These are phyloP conservation scores for Muraenolepis orangiensis DNA, from an alignment of 2,797 vertebrate genomes.

Conservation along the genomic window DNA sequence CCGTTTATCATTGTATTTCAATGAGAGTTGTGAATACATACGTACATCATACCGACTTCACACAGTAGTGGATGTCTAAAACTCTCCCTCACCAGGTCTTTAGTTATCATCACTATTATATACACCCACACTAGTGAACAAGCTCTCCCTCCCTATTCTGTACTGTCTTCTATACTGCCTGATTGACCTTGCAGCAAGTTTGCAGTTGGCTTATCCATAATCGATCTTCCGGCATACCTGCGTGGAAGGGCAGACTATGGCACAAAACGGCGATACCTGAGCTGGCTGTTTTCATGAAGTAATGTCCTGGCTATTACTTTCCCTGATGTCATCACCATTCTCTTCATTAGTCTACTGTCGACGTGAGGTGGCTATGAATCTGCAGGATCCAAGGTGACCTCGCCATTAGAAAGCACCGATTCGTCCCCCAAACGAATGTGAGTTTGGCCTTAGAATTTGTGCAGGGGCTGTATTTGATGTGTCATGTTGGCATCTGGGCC, in stretches of 20 bases:
- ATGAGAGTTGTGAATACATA: neutral
- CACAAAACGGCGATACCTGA: conserved; percentile 1
- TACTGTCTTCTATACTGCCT: neutral
- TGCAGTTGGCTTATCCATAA: neutral
- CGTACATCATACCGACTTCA: neutral
- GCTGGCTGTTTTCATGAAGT: conserved; percentile 18
- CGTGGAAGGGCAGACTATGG: neutral
- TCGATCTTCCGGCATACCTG: neutral
- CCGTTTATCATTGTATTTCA: neutral
- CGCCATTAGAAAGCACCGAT: conserved; percentile 26
- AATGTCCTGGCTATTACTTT: conserved; percentile 22
- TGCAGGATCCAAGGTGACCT: conserved; percentile 28
- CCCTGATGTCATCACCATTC: conserved; percentile 31
- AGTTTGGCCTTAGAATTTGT: neutral
- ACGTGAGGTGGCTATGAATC: conserved; percentile 10
- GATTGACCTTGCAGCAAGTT: neutral
- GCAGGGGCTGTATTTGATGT: neutral
- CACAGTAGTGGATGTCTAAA: neutral
- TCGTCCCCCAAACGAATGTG: conserved; percentile 18
- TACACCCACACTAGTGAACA: neutral
- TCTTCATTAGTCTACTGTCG: conserved; percentile 21
- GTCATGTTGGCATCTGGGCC: neutral
- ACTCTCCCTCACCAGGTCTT: neutral
- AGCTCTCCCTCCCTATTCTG: neutral
- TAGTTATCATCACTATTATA: neutral